phyloP scores from a whole-genome alignment of 2,888 invertebrate species.

The Chloromyia formosa region DNA sequence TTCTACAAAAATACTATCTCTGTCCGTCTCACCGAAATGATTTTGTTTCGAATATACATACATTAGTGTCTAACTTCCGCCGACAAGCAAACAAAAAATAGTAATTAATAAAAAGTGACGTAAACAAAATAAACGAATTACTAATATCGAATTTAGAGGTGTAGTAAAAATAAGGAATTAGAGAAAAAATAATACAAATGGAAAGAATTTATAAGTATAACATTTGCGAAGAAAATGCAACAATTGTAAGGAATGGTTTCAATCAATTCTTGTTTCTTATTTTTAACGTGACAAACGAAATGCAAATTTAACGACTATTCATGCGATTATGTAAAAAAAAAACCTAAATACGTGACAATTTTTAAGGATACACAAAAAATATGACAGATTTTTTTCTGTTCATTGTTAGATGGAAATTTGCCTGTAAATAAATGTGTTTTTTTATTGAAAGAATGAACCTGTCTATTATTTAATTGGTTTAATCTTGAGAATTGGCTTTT shows the following conservation, averaged over 20 bases:
- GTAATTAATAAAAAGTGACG: too few relatives aligned
- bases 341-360: constrained; percentile 5
- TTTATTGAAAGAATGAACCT: constrained; percentile 38
- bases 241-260: constrained; percentile 28
- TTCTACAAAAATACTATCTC: constrained; percentile 9
- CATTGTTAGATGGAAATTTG: constrained; percentile 17
- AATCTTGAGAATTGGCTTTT: too few relatives aligned
- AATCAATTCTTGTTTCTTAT: constrained; percentile 11
- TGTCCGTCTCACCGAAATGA: constrained; percentile 19
- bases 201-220: not conserved
- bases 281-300: not conserved
- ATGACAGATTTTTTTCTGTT: constrained; percentile 9
- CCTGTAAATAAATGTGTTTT: constrained; percentile 40
- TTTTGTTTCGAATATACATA: not conserved
- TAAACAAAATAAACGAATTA: constrained; percentile 2
- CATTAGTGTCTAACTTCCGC: not conserved
- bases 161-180: not conserved
- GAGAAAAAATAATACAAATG: not conserved
- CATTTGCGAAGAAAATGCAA: not conserved
- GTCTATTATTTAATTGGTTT: too few relatives aligned
- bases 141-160: not conserved
- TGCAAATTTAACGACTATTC: constrained; percentile 4
- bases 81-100: too few relatives aligned
- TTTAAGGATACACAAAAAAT: constrained; percentile 5
- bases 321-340: too few relatives aligned